Evolutionary conservation across 2,113 vertebrate genomes (phyloP), one percentile per base, ranked within the genome.

Genomic region (Meleagris gallopavo): DNA sequence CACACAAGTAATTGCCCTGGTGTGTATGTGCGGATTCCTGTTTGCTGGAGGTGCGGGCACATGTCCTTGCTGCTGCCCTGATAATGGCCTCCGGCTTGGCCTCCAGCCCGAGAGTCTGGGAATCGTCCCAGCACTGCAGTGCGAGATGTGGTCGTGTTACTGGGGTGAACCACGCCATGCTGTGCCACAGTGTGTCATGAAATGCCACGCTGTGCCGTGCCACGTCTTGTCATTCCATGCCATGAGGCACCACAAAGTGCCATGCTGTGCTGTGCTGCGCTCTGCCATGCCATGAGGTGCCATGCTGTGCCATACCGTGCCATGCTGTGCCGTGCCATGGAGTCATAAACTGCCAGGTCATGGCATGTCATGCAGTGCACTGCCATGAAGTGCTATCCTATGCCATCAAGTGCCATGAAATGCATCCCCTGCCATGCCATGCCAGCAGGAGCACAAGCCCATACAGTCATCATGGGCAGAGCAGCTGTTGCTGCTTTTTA

Each of bases 71-170:
- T 50, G 64, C 69, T 61, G 16, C 3, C 41, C 58, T 19, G 67
- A 13, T 24, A 6, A 30, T 2, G 3, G 0, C 67, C 24, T 30
- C n/a, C 1, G 36, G 21, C 15, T 14, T 72, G 20, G 61, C 60
- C 52, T 40, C 36, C 54, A 14, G 64, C 13, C 0, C 0, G 8
- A 1, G 67, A 32, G 5, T 9, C 8, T 24, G 2, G 79, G 83
- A 32, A 15, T 11, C 1, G 0, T 34, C 29, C 48, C 13, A 0
- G 21, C 38, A 3, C 55, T 6, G 5, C 5, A 0, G 10, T 10
- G 45, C n/a, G 5, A 54, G 14, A 25, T 29, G 52, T 54, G 52
- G 52, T 54, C 5, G 4, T 3, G 9, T 29, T 2, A 24, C 43
- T 34, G n/a, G 2, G 4, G 48, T 20, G 30, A n/a, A 30, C 40